Evolutionary conservation across 64 coral and sea anemone genomes (phyloP), one percentile per base, ranked within the genome.

Genomic region (Stichodactyla helianthus): DNA sequence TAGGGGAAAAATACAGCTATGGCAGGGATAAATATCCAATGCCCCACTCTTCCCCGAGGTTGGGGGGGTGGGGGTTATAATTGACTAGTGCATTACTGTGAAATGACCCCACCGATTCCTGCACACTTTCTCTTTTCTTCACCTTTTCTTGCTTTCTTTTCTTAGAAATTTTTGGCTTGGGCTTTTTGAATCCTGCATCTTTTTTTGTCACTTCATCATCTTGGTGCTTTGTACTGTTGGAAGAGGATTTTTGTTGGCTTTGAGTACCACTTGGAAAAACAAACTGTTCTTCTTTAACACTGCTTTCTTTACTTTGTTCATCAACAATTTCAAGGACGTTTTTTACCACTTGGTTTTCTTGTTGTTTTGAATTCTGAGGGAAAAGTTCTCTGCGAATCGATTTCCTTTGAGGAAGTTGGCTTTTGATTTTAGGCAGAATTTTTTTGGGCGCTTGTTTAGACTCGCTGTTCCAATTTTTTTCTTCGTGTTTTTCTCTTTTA

Each of bases 181-280:
- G 51, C 78, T 81, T 81, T 81, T 81, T 81, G 51, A 81, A 81
- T 18, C 26, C 78, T 44, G 35, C 35, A 53, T 81, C 78, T 54
- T 14, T 81, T 5, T 81, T 74, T 14, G 9, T 74, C 22, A 27
- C 10, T 74, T 6, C 17, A 10, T 31, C n/a, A 74, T 74, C 25
- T 74, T 74, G 0, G 6, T 19, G 22, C 25, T 74, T 22, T 71
- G n/a, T 31, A 11, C 13, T 31, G 10, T 74, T 74, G 22, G 10
- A 44, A 44, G 35, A 35, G 7, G 22, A 10, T 27, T 74, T 74
- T 74, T 35, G 20, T 74, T 27, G 68, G 7, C 68, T 31, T 74
- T 74, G 7, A 11, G 25, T 74, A 11, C 68, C 68, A 74, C 7
- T 31, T 27, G 68, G 68, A 31, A 74, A 74, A 31, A 31, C 0